These are phyloP conservation scores for Pelusios castaneus DNA, from an alignment of 2,113 vertebrate species.

Conservation along the genomic window DNA sequence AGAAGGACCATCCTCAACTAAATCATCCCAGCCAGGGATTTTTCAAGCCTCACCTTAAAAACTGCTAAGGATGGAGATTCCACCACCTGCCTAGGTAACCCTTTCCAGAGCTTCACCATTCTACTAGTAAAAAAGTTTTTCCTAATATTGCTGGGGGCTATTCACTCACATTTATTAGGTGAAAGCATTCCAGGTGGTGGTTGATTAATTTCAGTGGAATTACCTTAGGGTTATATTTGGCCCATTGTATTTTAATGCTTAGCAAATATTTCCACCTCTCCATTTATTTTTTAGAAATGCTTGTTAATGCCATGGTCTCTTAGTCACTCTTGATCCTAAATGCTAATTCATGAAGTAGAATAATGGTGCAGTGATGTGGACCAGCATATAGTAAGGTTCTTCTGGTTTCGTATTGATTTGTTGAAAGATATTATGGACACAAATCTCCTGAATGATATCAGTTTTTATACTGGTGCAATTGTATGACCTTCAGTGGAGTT, in stretches of 20 bases:
- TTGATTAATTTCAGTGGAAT: background rate
- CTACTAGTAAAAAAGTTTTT: too few relatives aligned
- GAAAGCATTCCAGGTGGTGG: background rate
- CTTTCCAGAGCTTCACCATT: too few relatives aligned
- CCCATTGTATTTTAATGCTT: background rate
- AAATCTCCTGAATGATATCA: background rate
- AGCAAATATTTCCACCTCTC: background rate
- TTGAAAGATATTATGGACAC: background rate
- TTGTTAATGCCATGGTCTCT: background rate
- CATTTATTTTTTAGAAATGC: background rate
- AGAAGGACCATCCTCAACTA: too few relatives aligned
- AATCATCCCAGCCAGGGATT: too few relatives aligned
- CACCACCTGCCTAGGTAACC: too few relatives aligned
- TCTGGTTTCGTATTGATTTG: background rate
- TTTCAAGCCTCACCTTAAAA: too few relatives aligned
- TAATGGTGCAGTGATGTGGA: background rate
- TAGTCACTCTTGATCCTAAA: background rate
- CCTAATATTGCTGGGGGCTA: background rate
- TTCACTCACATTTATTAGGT: background rate
- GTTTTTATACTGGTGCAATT: background rate
- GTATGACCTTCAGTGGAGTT: background rate
- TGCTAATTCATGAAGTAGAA: background rate
- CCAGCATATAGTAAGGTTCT: background rate
- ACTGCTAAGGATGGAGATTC: too few relatives aligned
- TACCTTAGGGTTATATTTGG: background rate